phyloP scores from a whole-genome alignment of 2,888 invertebrate genomes.

The Tethea ocularis region DNA sequence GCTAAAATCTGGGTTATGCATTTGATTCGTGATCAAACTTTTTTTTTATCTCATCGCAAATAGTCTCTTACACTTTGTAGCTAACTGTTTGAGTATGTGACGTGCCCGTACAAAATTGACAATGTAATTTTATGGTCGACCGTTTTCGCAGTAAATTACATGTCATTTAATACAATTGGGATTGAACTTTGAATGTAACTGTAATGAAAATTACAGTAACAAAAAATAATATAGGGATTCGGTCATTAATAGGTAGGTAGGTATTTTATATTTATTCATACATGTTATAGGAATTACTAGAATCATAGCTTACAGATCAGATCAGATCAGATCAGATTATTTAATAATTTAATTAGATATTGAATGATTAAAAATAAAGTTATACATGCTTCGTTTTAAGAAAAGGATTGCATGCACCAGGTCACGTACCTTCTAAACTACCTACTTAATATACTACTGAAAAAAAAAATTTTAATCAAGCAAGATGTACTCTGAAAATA shows the following conservation, averaged over 20 bases:
- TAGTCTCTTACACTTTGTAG: conserved; percentile 37
- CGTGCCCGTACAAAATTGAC: conserved; percentile 21
- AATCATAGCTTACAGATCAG: no score
- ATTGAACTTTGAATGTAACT: conserved; percentile 15
- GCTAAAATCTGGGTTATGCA: conserved; percentile 63
- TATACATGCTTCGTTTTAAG: neutral
- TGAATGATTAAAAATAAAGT: no score
- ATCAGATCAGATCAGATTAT: no score
- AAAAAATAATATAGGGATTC: neutral
- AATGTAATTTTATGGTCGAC: conserved; percentile 22
- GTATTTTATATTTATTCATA: neutral
- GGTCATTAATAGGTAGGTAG: neutral
- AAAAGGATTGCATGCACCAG: neutral
- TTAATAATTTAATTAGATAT: no score
- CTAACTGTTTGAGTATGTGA: conserved; percentile 36
- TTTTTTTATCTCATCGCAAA: conserved; percentile 40
- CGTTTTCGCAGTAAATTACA: conserved; percentile 20
- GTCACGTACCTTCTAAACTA: neutral
- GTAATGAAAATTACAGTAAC: conserved; percentile 1
- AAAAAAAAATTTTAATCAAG: neutral
- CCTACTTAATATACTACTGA: neutral
- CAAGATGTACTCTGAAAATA: neutral
- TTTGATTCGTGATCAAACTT: conserved; percentile 60
- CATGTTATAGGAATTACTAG: neutral
- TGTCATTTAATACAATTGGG: conserved; percentile 30